Evolutionary conservation across 2,113 vertebrate genomes (phyloP).

Genomic region (Pseudopipra pipra): DNA sequence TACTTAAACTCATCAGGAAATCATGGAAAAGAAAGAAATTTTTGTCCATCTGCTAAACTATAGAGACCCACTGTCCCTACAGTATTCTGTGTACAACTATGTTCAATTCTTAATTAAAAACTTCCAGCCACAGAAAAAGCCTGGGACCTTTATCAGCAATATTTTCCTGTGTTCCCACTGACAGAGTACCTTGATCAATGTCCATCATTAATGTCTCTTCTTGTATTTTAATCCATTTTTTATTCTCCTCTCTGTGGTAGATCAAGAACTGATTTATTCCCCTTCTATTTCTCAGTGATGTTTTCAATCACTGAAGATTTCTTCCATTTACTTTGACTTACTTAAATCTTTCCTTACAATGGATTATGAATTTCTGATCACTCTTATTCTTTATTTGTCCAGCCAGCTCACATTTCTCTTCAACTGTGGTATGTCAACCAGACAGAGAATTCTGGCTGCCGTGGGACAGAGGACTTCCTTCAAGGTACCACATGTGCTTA

Average conservation of each 20-base stretch:
- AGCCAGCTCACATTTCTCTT: background rate
- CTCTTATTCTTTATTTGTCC: background rate
- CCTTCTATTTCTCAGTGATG: background rate
- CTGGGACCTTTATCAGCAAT: background rate
- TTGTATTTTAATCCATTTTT: background rate
- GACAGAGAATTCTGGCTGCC: background rate
- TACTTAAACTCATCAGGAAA: background rate
- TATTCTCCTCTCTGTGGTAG: background rate
- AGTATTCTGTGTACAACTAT: background rate
- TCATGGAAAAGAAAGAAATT: background rate
- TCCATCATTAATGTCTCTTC: background rate
- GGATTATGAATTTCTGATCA: background rate
- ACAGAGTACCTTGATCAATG: background rate
- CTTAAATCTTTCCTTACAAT: background rate
- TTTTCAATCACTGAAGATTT: background rate
- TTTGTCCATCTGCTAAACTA: background rate
- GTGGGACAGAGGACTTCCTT: background rate
- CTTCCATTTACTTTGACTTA: background rate
- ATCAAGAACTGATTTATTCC: background rate
- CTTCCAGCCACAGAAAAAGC: background rate
- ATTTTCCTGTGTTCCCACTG: background rate
- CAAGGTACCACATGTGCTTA: rapidly evolving
- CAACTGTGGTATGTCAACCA: background rate
- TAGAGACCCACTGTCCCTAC: background rate
- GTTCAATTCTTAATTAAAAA: background rate